Conservation (phyloP, 2,888 invertebrate genomes). For the Leucania comma region DNA sequence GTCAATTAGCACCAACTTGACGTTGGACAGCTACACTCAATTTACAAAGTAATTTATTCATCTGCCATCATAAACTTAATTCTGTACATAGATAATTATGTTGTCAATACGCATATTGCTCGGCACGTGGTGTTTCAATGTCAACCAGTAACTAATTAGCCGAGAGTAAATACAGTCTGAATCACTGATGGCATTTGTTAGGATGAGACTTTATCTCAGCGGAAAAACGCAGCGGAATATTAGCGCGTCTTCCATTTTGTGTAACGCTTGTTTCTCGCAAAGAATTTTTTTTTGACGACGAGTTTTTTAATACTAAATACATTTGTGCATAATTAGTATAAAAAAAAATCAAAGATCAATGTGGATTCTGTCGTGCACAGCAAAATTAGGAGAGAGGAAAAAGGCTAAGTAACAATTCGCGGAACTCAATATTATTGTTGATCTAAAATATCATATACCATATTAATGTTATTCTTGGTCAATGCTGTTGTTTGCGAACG, state of each 20-base stretch:
- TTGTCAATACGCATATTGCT: conserved; percentile 32
- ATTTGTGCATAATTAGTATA: too few species aligned
- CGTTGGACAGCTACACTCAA: not conserved
- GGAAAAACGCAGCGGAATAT: not conserved
- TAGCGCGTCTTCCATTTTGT: not conserved
- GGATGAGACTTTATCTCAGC: not conserved
- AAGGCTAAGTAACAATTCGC: too few species aligned
- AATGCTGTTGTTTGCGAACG: too few species aligned
- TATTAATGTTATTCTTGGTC: too few species aligned
- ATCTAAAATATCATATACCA: too few species aligned
- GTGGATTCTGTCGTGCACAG: too few species aligned
- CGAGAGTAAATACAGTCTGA: conserved; percentile 2
- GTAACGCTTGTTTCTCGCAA: too few species aligned
- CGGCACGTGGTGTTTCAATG: conserved; percentile 51
- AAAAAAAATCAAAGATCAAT: too few species aligned
- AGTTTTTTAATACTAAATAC: too few species aligned
- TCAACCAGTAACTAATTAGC: conserved; percentile 50
- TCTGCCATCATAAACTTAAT: not conserved
- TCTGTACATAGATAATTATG: conserved; percentile 27
- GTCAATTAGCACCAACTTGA: conserved; percentile 31
- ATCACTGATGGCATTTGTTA: conserved; percentile 29
- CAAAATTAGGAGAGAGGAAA: too few species aligned
- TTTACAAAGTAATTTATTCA: conserved; percentile 13
- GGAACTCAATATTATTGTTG: too few species aligned
- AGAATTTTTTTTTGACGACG: too few species aligned